These are phyloP conservation scores for Meghimatium bilineatum DNA, from an alignment of 2,888 invertebrate species.

Conservation along the genomic window DNA sequence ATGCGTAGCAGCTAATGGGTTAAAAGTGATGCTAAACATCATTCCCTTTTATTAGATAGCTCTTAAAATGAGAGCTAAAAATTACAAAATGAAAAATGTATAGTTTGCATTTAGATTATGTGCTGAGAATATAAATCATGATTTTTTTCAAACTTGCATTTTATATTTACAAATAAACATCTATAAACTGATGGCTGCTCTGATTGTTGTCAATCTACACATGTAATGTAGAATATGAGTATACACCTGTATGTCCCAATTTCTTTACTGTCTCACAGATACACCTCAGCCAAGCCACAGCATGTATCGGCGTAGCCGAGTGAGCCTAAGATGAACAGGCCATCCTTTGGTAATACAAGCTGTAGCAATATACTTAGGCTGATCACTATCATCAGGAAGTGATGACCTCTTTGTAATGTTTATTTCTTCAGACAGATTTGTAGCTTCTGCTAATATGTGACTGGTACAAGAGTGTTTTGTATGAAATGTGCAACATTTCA, in stretches of 20 bases:
- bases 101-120: too few relatives aligned
- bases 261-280: slow-evolving; percentile 26
- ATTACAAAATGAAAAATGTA: too few relatives aligned
- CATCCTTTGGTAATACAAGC: neutral
- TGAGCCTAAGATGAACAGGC: slow-evolving; percentile 17
- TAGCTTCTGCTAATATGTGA: neutral
- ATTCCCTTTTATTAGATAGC: too few relatives aligned
- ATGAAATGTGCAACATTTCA: neutral
- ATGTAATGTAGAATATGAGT: neutral
- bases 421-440: neutral
- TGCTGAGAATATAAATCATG: neutral
- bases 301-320: slow-evolving; percentile 20
- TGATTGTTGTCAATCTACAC: neutral
- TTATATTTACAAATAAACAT: too few relatives aligned
- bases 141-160: too few relatives aligned
- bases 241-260: neutral
- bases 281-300: slow-evolving; percentile 26
- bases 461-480: neutral
- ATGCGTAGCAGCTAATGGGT: too few relatives aligned
- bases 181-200: neutral
- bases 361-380: neutral
- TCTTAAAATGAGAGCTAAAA: too few relatives aligned
- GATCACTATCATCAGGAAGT: neutral
- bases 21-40: too few relatives aligned
- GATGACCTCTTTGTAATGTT: neutral